Evolutionary conservation across 1,140 invertebrate species (phyloP), one percentile per base, ranked within the genome.

Genomic region (Onthophagus taurus): DNA sequence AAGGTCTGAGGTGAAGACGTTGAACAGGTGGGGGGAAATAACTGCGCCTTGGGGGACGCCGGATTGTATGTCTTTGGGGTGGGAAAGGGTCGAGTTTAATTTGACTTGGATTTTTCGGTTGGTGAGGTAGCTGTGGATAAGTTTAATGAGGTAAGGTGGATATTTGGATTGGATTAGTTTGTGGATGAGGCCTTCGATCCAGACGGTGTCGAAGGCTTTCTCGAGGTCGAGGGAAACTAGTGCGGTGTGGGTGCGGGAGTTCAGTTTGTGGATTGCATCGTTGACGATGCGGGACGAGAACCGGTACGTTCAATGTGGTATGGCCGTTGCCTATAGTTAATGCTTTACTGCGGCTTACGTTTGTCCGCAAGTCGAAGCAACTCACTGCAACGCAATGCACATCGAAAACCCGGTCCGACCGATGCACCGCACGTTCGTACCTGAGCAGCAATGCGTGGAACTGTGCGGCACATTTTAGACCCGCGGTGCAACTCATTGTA

Each of bases 201-300:
- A 55, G 19, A 55, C 53, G 35, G 38, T 46, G 44, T 59, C 54
- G 42, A 57, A 59, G 9, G 57, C 54, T 30, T 55, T 55, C 9
- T 52, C 36, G 11, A 55, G 21, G 23, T 55, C 52, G 2, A 57
- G 33, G 20, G 52, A 49, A 5, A 55, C 9, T 5, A 42, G 37
- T 12, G 14, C 44, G n/a, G 52, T 55, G 20, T n/a, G 36, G 44
- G 49, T 35, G 11, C 50, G 52, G n/a, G 13, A 33, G 16, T 51
- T 49, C 23, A 52, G 52, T n/a, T 45, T 42, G 7, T 48, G 21
- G 1, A 42, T 46, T 2, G 55, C 54, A 24, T 59, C 50, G 20
- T 51, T 31, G 2, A 42, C 37, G 8, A 59, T 18, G 16, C 47
- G 13, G 6, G 31, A n/a, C n/a, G n/a, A n/a, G n/a, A n/a, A n/a